Percentiles rank a stretch among this genome's conserved stretches.
phyloP scores from a whole-genome alignment of 2,888 invertebrate species.

The Pseudococcus longispinus region DNA sequence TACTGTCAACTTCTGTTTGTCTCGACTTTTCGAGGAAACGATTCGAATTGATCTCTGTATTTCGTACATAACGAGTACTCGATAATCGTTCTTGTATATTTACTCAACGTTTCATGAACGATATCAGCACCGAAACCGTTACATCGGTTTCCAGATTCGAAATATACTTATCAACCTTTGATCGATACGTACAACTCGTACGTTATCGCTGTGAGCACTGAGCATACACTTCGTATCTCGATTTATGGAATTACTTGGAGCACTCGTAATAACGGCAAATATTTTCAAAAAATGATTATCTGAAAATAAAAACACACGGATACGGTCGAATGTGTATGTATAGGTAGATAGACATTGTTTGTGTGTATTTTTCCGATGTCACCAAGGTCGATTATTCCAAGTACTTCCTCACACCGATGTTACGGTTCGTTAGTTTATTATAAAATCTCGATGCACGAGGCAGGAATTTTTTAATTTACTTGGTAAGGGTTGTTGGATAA shows the following conservation, averaged over 20 bases:
- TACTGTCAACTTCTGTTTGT: no score
- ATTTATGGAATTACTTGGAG: neutral
- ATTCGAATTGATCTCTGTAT: no score
- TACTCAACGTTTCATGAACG: no score
- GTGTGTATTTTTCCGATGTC: neutral
- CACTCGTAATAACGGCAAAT: neutral
- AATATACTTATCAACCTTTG: neutral
- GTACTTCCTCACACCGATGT: neutral
- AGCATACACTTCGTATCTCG: neutral
- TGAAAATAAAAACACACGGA: neutral
- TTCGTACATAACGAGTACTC: no score
- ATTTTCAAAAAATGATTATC: constrained; percentile 1
- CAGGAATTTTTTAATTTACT: neutral
- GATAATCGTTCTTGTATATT: no score
- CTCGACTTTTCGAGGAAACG: no score
- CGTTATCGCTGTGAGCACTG: neutral
- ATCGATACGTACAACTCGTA: neutral
- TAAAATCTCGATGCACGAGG: neutral
- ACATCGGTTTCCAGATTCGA: neutral
- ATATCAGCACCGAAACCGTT: neutral
- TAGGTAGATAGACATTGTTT: neutral
- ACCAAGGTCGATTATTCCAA: constrained; percentile 3
- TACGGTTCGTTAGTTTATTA: neutral
- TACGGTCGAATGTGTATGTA: constrained; percentile 16
- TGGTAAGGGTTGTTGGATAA: neutral